Evolutionary conservation across 2,113 vertebrate species (phyloP).

Genomic region (Apteryx owenii): DNA sequence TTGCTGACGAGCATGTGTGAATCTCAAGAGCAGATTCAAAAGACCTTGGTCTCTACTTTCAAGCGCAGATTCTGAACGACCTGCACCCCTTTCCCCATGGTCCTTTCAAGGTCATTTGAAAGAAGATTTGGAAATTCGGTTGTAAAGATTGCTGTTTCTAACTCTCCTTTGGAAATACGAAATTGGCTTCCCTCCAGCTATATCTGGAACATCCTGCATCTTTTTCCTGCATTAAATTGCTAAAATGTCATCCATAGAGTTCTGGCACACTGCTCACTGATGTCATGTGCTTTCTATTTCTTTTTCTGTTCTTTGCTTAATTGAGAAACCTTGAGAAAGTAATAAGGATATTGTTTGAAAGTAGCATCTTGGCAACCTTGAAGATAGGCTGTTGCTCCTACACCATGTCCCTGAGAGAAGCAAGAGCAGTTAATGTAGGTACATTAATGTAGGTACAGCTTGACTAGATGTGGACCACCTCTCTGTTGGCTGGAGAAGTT

Average conservation of each 20-base stretch:
- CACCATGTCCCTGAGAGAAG: neutral
- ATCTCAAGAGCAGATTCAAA: slow-evolving; percentile 38
- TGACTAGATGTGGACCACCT: neutral
- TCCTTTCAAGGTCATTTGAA: neutral
- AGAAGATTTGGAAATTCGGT: neutral
- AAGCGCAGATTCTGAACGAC: slow-evolving; percentile 41
- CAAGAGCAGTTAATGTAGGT: neutral
- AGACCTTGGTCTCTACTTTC: slow-evolving; percentile 81
- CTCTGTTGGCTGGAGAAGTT: neutral
- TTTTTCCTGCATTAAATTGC: neutral
- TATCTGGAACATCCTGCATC: neutral
- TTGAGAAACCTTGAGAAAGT: neutral
- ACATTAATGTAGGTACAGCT: neutral
- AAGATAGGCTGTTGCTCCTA: neutral
- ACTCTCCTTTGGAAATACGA: neutral
- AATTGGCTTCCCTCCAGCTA: neutral
- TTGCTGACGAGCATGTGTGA: slow-evolving; percentile 82
- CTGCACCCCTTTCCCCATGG: neutral
- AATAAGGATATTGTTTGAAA: neutral
- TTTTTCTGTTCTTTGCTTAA: slow-evolving; percentile 2
- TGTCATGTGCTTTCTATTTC: neutral
- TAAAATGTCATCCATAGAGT: neutral
- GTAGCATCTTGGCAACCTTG: neutral
- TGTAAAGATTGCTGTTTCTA: slow-evolving; percentile 11
- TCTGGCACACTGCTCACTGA: neutral